These are phyloP conservation scores for Guaruba guarouba DNA, from an alignment of 2,113 vertebrate genomes.

Conservation along the genomic window DNA sequence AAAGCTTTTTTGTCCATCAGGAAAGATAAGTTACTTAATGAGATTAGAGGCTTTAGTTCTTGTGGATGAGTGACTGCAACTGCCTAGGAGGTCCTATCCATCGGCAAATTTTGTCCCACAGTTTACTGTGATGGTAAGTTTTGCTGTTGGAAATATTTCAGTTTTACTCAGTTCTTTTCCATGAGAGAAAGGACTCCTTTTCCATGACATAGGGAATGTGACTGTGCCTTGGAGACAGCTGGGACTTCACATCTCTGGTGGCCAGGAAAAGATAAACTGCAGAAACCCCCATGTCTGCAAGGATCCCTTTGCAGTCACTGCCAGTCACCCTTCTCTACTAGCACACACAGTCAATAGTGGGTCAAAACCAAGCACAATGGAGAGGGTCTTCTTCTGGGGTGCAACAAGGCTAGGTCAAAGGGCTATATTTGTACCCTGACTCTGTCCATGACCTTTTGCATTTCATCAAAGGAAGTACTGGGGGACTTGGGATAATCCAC, in stretches of 20 bases:
- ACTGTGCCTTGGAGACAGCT: neutral
- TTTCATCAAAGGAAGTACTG: neutral
- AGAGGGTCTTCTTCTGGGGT: neutral
- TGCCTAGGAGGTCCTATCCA: conserved; percentile 34
- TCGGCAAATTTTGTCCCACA: neutral
- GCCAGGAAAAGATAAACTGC: neutral
- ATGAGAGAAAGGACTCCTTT: neutral
- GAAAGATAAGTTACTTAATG: conserved; percentile 57
- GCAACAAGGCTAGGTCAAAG: neutral
- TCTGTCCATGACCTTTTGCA: neutral
- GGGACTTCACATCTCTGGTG: neutral
- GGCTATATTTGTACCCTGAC: neutral
- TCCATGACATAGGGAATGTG: no score
- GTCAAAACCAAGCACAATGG: neutral
- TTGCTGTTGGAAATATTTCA: neutral
- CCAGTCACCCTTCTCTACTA: neutral
- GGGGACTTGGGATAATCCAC: neutral
- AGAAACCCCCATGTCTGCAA: neutral
- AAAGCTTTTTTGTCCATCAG: conserved; percentile 55
- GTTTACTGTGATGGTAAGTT: neutral
- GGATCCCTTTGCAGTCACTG: neutral
- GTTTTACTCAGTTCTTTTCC: neutral
- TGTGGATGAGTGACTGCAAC: conserved; percentile 17
- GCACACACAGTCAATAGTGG: neutral
- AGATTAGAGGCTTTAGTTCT: conserved; percentile 44